Evolutionary conservation across 1,140 invertebrate genomes (phyloP).

Genomic region (Rhynchophorus ferrugineus): DNA sequence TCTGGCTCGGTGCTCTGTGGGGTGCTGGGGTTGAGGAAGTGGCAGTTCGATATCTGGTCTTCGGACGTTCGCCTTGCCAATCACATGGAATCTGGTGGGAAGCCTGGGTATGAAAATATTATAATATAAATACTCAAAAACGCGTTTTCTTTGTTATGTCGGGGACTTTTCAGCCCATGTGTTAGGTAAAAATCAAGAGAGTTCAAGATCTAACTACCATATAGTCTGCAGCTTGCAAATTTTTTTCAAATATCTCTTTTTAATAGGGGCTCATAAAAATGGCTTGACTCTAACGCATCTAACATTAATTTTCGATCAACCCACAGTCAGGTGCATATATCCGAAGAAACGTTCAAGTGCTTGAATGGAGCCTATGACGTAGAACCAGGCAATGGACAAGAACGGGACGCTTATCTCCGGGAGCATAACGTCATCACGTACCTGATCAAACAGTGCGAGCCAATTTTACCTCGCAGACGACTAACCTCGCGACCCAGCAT

Average conservation of each 20-base stretch:
- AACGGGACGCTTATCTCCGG: constrained; percentile 76
- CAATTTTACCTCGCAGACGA: constrained; percentile 52
- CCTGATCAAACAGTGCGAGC: constrained; percentile 81
- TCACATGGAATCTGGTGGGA: constrained; percentile 91
- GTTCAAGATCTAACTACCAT: too few relatives aligned
- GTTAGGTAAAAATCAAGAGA: too few relatives aligned
- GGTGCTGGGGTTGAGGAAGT: constrained; percentile 85
- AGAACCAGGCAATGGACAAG: constrained; percentile 81
- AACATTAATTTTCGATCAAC: constrained; percentile 10
- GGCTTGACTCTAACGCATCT: too few relatives aligned
- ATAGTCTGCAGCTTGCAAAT: too few relatives aligned
- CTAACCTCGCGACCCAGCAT: constrained; percentile 47
- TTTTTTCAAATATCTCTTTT: constrained; percentile 8
- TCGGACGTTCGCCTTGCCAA: constrained; percentile 98
- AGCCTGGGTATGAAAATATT: constrained; percentile 82
- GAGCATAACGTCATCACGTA: constrained; percentile 86
- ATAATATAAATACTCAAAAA: too few relatives aligned
- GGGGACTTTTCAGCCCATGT: too few relatives aligned
- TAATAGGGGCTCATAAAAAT: too few relatives aligned
- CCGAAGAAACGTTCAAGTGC: constrained; percentile 74
- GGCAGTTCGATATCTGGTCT: constrained; percentile 98
- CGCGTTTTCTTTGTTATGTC: too few relatives aligned
- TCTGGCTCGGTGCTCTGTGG: constrained; percentile 91
- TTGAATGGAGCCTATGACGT: constrained; percentile 85
- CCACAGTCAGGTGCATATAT: constrained; percentile 83